Evolutionary conservation across 2,888 invertebrate species (phyloP).

Genomic region (Poecilus cupreus): DNA sequence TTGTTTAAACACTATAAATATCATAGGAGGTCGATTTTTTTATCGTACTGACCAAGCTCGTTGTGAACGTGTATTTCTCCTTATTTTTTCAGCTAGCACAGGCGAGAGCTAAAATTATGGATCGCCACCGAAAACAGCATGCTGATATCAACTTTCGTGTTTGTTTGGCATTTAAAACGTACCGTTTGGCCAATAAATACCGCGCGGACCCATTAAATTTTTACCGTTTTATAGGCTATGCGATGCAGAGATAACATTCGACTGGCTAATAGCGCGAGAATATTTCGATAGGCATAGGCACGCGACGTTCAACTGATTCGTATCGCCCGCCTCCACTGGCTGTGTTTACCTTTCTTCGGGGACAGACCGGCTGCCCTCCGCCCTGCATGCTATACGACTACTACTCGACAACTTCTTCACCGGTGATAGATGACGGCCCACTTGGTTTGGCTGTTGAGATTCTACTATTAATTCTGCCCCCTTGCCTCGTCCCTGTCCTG

Average conservation of each 20-base stretch:
- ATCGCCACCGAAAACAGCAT: slow-evolving; percentile 51
- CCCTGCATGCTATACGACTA: too few relatives aligned
- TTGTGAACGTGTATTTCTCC: slow-evolving; percentile 54
- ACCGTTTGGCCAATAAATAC: slow-evolving; percentile 58
- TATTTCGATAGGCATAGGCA: slow-evolving; percentile 33
- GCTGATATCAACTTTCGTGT: slow-evolving; percentile 59
- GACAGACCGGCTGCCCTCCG: too few relatives aligned
- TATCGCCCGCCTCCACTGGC: neutral
- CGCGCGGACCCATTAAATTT: slow-evolving; percentile 57
- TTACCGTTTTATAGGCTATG: slow-evolving; percentile 58
- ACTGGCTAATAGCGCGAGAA: slow-evolving; percentile 36
- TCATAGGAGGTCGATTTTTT: slow-evolving; percentile 59
- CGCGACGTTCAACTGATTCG: slow-evolving; percentile 8
- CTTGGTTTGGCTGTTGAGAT: slow-evolving; percentile 6
- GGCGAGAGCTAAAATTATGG: slow-evolving; percentile 54
- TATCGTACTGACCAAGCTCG: slow-evolving; percentile 56
- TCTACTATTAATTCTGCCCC: slow-evolving; percentile 40
- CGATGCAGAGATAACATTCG: slow-evolving; percentile 52
- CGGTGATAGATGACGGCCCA: slow-evolving; percentile 6
- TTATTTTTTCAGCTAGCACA: slow-evolving; percentile 53
- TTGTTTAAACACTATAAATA: slow-evolving; percentile 58
- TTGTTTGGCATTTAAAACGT: slow-evolving; percentile 57
- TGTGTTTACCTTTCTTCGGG: slow-evolving; percentile 1
- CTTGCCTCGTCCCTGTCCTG: neutral
- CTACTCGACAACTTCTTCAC: slow-evolving; percentile 35